Percentiles rank a stretch among this genome's conserved stretches.
Conservation (phyloP, 1,140 invertebrate genomes). For the Drosophila tropicalis region DNA sequence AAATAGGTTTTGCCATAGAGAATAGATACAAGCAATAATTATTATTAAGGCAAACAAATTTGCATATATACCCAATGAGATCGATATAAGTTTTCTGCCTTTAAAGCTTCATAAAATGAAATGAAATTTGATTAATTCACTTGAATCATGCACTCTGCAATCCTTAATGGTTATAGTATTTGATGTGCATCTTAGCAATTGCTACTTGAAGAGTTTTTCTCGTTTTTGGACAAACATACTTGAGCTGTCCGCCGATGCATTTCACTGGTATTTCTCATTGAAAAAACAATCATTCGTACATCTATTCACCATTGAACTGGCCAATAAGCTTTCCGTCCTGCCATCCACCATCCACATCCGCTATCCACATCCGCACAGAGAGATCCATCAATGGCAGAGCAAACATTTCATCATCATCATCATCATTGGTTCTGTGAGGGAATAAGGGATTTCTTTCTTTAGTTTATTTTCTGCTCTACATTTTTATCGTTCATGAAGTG, state of each 20-base stretch:
- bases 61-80: too few relatives aligned
- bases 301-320: slow-evolving; percentile 35
- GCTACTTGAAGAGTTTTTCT: background rate
- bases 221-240: slow-evolving; percentile 20
- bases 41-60: too few relatives aligned
- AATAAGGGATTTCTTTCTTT: slow-evolving; percentile 24
- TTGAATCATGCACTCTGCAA: background rate
- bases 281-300: slow-evolving; percentile 42
- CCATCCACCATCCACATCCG: slow-evolving; percentile 20
- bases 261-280: slow-evolving; percentile 44
- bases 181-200: background rate
- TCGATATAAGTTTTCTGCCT: too few relatives aligned
- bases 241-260: slow-evolving; percentile 18
- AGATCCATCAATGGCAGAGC: slow-evolving; percentile 54
- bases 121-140: too few relatives aligned
- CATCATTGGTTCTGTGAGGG: slow-evolving; percentile 59
- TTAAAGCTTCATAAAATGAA: too few relatives aligned
- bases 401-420: slow-evolving; percentile 70
- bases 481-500: slow-evolving; percentile 1
- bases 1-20: too few relatives aligned
- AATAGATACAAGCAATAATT: too few relatives aligned
- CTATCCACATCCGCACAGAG: slow-evolving; percentile 11
- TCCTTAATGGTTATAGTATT: background rate
- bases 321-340: slow-evolving; percentile 37
- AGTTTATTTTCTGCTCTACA: slow-evolving; percentile 1